Base-by-base conservation (phyloP, 2,797 vertebrate species). In the Rhinophrynus dorsalis region DNA sequence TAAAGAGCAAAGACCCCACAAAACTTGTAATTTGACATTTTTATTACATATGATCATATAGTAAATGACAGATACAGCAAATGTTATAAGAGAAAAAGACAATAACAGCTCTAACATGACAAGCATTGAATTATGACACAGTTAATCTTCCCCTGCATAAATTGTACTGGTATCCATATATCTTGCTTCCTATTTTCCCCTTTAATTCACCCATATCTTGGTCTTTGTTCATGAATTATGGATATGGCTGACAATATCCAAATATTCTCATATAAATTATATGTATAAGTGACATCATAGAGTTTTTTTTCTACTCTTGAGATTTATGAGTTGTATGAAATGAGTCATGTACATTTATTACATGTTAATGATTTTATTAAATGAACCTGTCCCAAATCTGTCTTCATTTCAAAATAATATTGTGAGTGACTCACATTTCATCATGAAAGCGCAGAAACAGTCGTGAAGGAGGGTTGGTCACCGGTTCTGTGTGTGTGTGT, bases 201-300 rank as follows among this genome's bases (percentile, higher is more conserved):
- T 47, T 47, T 21, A 47, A 33, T 42, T 2, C 18, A 12, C 24
- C 15, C 15, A 13, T 30, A 51, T 23, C 45, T 17, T 12, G 15
- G 27, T 30, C 8, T 35, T 44, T 20, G 57, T 35, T 51, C 38
- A 69, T 35, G 33, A 40, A 54, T 61, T 61, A 62, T 44, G 50
- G 5, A 54, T 45, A n/a, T 20, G 12, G 10, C 26, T 52, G 48
- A 55, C 67, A 61, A 30, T 18, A 27, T 42, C 30, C 23, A 32
- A 20, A 60, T 13, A 5, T 54, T 61, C 44, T 17, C 17, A n/a
- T 37, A 70, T 37, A 35, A 62, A 69, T 69, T 15, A 50, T 27
- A 38, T 23, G 1, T 27, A 21, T 18, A n/a, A 9, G 26, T 70
- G 30, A 71, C 51, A 71, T 57, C 59, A 37, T 29, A 38, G 24